phyloP scores from a whole-genome alignment of 1,140 invertebrate species.

The Leptinotarsa defecta region DNA sequence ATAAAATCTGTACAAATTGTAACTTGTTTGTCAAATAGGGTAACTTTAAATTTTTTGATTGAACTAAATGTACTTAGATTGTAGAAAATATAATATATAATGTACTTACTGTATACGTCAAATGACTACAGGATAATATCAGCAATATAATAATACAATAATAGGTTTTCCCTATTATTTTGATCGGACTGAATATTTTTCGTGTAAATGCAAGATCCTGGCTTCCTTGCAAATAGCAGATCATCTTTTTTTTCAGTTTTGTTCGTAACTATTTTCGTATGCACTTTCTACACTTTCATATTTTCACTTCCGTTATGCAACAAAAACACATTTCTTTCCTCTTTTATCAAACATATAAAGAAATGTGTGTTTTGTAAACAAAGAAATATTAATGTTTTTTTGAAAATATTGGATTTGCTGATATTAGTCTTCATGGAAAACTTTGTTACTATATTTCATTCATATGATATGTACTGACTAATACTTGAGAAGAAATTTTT shows the following conservation, averaged over 20 bases:
- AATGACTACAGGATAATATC: not conserved
- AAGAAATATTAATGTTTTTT: not conserved
- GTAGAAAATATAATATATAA: not conserved
- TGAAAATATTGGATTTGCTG: not conserved
- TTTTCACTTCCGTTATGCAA: too few species aligned
- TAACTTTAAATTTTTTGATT: not conserved
- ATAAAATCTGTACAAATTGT: slow-evolving; percentile 20
- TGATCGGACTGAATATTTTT: not conserved
- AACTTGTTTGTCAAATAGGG: slow-evolving; percentile 9
- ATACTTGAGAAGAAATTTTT: not conserved
- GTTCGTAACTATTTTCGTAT: not conserved
- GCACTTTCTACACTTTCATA: too few species aligned
- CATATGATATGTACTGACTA: too few species aligned
- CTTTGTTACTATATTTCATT: not conserved
- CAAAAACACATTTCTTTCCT: too few species aligned
- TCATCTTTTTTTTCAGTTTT: not conserved
- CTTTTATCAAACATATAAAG: too few species aligned
- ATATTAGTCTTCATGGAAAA: not conserved
- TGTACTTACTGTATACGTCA: slow-evolving; percentile 4
- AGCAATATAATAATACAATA: too few species aligned
- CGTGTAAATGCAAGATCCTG: not conserved
- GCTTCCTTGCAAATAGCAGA: not conserved
- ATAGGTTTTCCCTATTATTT: not conserved
- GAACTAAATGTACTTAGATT: not conserved
- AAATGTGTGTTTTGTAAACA: not conserved